Base-by-base conservation (phyloP, 2,797 vertebrate genomes). In the Odontamblyopus lacepedii region DNA sequence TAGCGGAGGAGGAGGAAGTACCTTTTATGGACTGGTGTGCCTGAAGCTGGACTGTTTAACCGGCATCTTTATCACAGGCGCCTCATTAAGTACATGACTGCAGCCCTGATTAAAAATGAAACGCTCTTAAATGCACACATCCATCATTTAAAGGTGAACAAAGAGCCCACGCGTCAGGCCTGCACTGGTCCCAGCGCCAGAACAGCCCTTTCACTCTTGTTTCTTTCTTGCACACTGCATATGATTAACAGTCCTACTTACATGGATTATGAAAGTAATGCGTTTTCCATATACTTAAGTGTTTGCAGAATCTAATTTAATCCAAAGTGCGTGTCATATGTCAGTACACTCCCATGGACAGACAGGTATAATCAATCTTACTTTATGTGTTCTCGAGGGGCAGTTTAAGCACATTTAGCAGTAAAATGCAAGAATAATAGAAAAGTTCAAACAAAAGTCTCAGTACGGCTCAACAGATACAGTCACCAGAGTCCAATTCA, bases 21-120 rank as follows among this genome's bases (percentile, higher is more conserved):
- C 48, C 69, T 55, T 76, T 71, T 62, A 67, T 72, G 44, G 35
- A 71, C 64, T 18, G 0, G 53, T 15, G 15, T 30, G 18, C 53
- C 60, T n/a, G 26, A 16, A 69, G 73, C 70, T 77, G 75, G 78
- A 68, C 76, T 81, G 84, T 88, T 89, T 87, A 85, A 90, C 71
- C 80, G 73, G 87, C 83, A 70, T 90, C 86, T 88, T 86, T 76
- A 87, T 88, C 80, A 85, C 77, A 83, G 76, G 73, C 80, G 88
- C 78, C 87, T 74, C 77, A 90, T 90, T 91, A 93, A 93, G 93
- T 91, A 89, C 86, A 91, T 92, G 82, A 92, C 89, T 89, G 86
- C 83, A 81, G 89, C 82, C 76, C 87, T 88, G 85, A 88, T 88
- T 94, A 83, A 86, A 90, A 92, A 90, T 92, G 89, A 93, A 92